Evolutionary conservation across 2,113 vertebrate genomes (phyloP), one percentile per base, ranked within the genome.

Genomic region (Lota lota): DNA sequence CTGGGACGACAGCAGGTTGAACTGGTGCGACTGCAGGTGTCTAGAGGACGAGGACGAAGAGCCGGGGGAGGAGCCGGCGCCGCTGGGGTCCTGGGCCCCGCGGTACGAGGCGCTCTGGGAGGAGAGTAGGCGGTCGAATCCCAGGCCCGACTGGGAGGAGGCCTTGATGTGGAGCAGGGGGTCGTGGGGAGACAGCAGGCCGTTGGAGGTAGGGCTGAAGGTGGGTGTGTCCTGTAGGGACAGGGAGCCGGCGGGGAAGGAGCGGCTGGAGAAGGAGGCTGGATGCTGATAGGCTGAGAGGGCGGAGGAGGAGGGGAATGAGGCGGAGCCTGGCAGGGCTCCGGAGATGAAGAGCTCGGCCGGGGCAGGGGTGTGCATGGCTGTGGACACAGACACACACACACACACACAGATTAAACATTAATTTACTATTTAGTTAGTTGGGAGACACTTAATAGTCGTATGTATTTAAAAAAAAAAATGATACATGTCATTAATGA

Each of bases 221-320:
- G 95, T 95, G 11, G 95, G 94, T 0, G 95, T 94, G 57, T 98
- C 95, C 77, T 96, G 95, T 5, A 98, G 90, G 47, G 93, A 95
- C 36, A 97, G 93, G 0, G 95, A 95, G 0, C 93, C 94, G 11
- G 90, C 72, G 0, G 95, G 95, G 86, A 97, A 97, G 70, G 95
- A 95, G 71, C 96, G 94, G 22, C 96, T 94, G 28, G 94, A 94
- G 79, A 98, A 98, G 0, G 96, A 94, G 19, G 95, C 95, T 0
- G 96, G 95, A 89, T 98, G 96, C 78, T 98, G 96, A 88, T 98
- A 98, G 53, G 96, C 95, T n/a, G 95, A 95, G 24, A 98, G 93
- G 18, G 95, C 94, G 6, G 96, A 97, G 2, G 96, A 97, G 1
- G 96, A 95, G 0, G 96, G 94, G 74, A 98, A 97, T 2, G 95